Percentiles rank a stretch among this genome's conserved stretches.
Conservation (phyloP, 30 jellyfish, hydroid and myxozoan genomes). For the Pelagia noctiluca region DNA sequence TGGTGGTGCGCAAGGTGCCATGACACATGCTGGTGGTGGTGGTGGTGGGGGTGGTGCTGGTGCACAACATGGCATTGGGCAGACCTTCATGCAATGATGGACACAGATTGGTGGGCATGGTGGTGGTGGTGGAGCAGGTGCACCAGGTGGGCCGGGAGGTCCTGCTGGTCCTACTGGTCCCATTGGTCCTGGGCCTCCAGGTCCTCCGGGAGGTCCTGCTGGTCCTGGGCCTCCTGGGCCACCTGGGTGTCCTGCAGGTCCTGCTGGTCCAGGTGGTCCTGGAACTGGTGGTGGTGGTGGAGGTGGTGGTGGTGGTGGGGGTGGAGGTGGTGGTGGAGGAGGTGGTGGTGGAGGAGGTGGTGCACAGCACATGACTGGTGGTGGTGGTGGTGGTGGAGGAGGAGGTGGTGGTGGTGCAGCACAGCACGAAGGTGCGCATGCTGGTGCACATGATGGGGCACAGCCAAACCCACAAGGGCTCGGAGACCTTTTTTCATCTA, state of each 20-base stretch:
- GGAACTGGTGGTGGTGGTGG: slow-evolving; percentile 96
- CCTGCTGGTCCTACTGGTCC: slow-evolving; percentile 99
- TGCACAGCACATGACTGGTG: slow-evolving; percentile 52
- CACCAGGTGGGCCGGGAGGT: slow-evolving; percentile 99
- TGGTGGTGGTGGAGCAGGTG: slow-evolving; percentile 99
- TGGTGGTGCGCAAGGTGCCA: slow-evolving; percentile 91
- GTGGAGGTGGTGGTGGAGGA: slow-evolving; percentile 85
- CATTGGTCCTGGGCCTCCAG: slow-evolving; percentile 98
- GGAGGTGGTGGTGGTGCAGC: slow-evolving; percentile 90
- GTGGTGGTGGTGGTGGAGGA: slow-evolving; percentile 68
- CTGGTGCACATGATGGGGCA: slow-evolving; percentile 92
- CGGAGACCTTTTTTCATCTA: slow-evolving; percentile 65
- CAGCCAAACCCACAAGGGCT: slow-evolving; percentile 92
- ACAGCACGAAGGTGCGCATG: slow-evolving; percentile 90
- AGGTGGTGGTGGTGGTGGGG: slow-evolving; percentile 95
- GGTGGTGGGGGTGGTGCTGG: slow-evolving; percentile 98
- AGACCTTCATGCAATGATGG: slow-evolving; percentile 91
- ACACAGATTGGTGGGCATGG: slow-evolving; percentile 99
- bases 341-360: slow-evolving; percentile 95
- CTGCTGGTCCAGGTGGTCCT: slow-evolving; percentile 97
- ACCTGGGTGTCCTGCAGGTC: slow-evolving; percentile 98
- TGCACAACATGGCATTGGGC: slow-evolving; percentile 90
- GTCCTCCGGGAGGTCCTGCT: slow-evolving; percentile 99
- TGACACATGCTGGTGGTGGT: slow-evolving; percentile 94
- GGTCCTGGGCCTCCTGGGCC: slow-evolving; percentile 99